A percentile compares a stretch with the other conserved stretches of the same genome.
phyloP scores from a whole-genome alignment of 2,888 invertebrate genomes.

The Mythimna ferrago region DNA sequence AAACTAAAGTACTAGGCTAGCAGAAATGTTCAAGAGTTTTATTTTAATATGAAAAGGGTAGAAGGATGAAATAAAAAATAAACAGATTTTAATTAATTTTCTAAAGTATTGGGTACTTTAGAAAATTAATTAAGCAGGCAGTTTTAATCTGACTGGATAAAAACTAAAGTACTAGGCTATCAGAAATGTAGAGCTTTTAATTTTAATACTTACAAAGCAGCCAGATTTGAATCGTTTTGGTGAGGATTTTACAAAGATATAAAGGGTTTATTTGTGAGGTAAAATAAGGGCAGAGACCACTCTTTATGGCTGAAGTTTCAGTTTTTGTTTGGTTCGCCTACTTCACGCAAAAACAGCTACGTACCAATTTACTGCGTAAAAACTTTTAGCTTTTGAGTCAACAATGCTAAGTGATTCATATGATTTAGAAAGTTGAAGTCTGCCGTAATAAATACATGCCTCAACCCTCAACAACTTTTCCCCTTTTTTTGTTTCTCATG shows the following conservation, averaged over 20 bases:
- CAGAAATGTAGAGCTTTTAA: slow-evolving; percentile 11
- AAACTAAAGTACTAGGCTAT: slow-evolving; percentile 22
- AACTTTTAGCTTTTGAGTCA: slow-evolving; percentile 13
- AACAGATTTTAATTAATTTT: no score
- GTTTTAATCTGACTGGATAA: background rate
- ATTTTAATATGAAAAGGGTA: no score
- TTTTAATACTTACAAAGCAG: background rate
- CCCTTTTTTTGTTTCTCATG: background rate
- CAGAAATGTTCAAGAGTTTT: no score
- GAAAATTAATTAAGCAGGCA: background rate
- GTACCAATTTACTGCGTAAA: background rate
- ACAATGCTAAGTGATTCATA: slow-evolving; percentile 16
- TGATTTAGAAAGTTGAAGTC: background rate
- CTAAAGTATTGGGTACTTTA: no score
- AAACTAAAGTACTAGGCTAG: no score
- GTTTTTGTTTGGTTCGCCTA: no score
- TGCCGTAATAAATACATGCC: slow-evolving; percentile 13
- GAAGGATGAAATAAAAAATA: no score
- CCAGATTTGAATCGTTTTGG: background rate
- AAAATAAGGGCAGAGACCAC: background rate
- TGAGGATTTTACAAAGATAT: slow-evolving; percentile 1
- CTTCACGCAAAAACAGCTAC: background rate
- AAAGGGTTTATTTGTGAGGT: background rate
- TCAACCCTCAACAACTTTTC: background rate
- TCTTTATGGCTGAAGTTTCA: no score